Percentiles rank a stretch among this genome's conserved stretches.
These are phyloP conservation scores for Euglossa dilemma DNA, from an alignment of 1,140 invertebrate genomes.

Conservation along the genomic window DNA sequence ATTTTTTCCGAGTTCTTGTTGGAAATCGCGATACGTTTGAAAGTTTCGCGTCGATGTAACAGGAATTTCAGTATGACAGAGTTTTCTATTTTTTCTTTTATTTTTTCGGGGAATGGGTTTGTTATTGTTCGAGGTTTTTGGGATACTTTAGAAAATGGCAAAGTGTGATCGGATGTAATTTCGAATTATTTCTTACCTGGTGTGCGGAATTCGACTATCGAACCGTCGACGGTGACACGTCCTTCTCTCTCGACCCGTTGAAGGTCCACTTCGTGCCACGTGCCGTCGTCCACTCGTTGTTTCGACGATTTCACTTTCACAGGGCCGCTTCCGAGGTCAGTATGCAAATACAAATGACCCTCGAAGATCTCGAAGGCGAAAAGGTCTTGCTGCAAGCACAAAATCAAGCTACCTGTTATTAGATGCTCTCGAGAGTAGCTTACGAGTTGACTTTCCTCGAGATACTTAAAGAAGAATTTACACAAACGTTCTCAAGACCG, in stretches of 20 bases:
- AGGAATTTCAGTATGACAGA: too few species aligned
- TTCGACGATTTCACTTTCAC: conserved; percentile 92
- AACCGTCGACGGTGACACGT: conserved; percentile 94
- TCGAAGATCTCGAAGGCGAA: conserved; percentile 97
- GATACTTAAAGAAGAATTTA: too few species aligned
- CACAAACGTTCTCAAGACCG: too few species aligned
- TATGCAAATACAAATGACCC: conserved; percentile 95
- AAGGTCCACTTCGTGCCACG: conserved; percentile 95
- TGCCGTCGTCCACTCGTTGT: conserved; percentile 92
- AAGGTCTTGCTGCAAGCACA: conserved; percentile 88
- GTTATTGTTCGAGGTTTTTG: too few species aligned
- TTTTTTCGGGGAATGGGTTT: too few species aligned
- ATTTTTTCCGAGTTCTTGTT: too few species aligned
- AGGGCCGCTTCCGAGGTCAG: conserved; percentile 95
- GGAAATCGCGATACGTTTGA: too few species aligned
- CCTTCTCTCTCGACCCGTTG: conserved; percentile 91
- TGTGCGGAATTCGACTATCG: conserved; percentile 94
- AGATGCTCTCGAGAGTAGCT: too few species aligned
- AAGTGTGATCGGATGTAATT: too few species aligned
- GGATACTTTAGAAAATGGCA: not conserved
- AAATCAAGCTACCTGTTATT: not conserved
- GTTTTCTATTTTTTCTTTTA: too few species aligned
- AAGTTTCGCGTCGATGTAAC: too few species aligned
- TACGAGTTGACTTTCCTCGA: too few species aligned
- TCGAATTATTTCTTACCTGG: conserved; percentile 84